Percentiles rank a stretch among this genome's conserved stretches.
phyloP scores from a whole-genome alignment of 92 coral and sea anemone species.

The Actinostola sp. region DNA sequence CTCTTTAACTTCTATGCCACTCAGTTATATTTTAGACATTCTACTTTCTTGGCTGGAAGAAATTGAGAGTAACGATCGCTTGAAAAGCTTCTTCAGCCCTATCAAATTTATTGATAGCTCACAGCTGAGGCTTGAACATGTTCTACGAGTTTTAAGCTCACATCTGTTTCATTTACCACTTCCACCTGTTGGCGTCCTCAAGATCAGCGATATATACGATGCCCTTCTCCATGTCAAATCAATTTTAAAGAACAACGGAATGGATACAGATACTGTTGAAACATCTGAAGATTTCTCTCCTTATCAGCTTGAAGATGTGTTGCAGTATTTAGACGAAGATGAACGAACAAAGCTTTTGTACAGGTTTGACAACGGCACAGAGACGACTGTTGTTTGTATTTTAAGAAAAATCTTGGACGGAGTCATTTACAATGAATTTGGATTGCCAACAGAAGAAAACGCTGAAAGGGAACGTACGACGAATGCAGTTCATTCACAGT shows the following conservation, averaged over 20 bases:
- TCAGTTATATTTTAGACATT: conserved; percentile 18
- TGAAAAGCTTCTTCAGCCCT: not conserved
- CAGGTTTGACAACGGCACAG: too few relatives aligned
- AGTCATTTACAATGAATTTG: too few relatives aligned
- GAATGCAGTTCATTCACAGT: too few relatives aligned
- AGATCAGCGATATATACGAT: not conserved
- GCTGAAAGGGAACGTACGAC: too few relatives aligned
- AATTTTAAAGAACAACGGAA: not conserved
- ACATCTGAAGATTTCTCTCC: conserved; percentile 5
- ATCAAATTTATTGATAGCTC: not conserved
- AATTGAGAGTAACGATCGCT: not conserved
- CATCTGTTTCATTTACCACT: conserved; percentile 2
- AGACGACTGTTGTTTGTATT: too few relatives aligned
- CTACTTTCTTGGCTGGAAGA: conserved; percentile 30
- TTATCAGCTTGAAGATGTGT: conserved; percentile 12
- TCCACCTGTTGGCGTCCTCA: conserved; percentile 1
- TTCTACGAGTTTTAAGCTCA: conserved; percentile 8
- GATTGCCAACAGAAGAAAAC: too few relatives aligned
- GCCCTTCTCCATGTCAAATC: not conserved
- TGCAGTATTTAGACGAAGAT: conserved; percentile 1
- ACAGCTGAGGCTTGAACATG: not conserved
- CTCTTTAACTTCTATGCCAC: conserved; percentile 26
- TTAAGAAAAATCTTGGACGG: too few relatives aligned
- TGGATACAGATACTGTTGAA: not conserved
- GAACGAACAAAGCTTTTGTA: conserved; percentile 1